Conservation (phyloP, 1,140 invertebrate species). For the Popillia japonica region DNA sequence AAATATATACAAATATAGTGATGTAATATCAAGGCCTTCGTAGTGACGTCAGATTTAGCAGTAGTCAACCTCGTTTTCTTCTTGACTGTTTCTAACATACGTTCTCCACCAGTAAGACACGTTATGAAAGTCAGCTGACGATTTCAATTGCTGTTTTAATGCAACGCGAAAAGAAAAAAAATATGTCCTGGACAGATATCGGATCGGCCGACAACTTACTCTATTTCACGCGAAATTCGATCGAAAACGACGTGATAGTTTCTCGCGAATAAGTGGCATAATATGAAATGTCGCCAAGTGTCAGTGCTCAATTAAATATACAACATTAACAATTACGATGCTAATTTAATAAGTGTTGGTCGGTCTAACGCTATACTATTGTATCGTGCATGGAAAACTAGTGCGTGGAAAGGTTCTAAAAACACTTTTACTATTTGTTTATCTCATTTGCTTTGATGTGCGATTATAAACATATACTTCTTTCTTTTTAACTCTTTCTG, state of each 20-base stretch:
- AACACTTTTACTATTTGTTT: slow-evolving; percentile 10
- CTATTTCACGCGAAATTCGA: not conserved
- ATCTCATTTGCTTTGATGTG: slow-evolving; percentile 8
- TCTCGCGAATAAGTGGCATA: not conserved
- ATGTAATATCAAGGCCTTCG: slow-evolving; percentile 50
- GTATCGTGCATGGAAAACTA: not conserved
- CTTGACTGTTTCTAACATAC: slow-evolving; percentile 40
- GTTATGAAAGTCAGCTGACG: slow-evolving; percentile 36
- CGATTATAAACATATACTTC: not conserved
- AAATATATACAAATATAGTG: slow-evolving; percentile 38
- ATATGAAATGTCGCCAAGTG: not conserved
- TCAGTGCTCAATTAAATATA: not conserved
- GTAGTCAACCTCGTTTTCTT: slow-evolving; percentile 46
- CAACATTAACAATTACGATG: slow-evolving; percentile 3
- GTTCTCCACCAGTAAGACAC: not conserved
- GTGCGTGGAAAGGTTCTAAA: not conserved
- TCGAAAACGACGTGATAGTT: not conserved
- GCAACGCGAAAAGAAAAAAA: slow-evolving; percentile 2
- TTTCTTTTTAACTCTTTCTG: not conserved
- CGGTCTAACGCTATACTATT: not conserved
- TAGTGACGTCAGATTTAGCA: slow-evolving; percentile 46
- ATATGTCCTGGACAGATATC: not conserved
- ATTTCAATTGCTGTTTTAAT: slow-evolving; percentile 14
- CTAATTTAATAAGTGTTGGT: not conserved
- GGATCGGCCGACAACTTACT: no score